phyloP scores from a whole-genome alignment of 2,888 invertebrate species.

The Acleris cristana region DNA sequence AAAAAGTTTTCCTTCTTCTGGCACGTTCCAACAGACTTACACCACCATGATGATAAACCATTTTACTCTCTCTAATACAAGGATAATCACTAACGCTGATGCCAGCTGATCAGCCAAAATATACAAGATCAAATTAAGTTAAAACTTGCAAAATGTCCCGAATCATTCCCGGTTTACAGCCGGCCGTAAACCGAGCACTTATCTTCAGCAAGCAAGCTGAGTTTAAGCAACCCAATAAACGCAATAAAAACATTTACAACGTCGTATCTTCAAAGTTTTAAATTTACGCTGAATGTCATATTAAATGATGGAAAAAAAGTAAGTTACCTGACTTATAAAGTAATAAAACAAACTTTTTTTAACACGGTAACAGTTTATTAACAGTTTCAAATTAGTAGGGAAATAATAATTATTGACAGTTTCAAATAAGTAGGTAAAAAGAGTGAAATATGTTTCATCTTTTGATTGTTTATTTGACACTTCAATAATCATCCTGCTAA shows the following conservation, averaged over 20 bases:
- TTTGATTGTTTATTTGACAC: no score
- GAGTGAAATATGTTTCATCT: no score
- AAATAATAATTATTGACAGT: no score
- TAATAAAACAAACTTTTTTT: background rate
- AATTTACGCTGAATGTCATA: constrained; percentile 20
- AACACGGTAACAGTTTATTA: background rate
- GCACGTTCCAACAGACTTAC: no score
- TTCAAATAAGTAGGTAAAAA: no score
- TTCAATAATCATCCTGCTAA: no score
- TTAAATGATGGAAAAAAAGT: constrained; percentile 17
- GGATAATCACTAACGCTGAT: background rate
- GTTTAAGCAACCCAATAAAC: constrained; percentile 32
- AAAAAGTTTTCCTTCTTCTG: no score
- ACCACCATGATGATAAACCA: no score
- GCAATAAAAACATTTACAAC: constrained; percentile 34
- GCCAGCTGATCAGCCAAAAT: background rate
- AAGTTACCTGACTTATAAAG: background rate
- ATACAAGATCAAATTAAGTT: background rate
- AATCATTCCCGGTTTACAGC: constrained; percentile 14
- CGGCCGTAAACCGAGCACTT: constrained; percentile 22
- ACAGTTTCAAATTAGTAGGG: no score
- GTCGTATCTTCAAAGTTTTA: constrained; percentile 32
- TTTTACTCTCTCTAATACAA: no score
- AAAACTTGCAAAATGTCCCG: constrained; percentile 3
- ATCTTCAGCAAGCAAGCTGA: constrained; percentile 26